Evolutionary conservation across 1,140 invertebrate species (phyloP).

Genomic region (Belonocnema kinseyi): DNA sequence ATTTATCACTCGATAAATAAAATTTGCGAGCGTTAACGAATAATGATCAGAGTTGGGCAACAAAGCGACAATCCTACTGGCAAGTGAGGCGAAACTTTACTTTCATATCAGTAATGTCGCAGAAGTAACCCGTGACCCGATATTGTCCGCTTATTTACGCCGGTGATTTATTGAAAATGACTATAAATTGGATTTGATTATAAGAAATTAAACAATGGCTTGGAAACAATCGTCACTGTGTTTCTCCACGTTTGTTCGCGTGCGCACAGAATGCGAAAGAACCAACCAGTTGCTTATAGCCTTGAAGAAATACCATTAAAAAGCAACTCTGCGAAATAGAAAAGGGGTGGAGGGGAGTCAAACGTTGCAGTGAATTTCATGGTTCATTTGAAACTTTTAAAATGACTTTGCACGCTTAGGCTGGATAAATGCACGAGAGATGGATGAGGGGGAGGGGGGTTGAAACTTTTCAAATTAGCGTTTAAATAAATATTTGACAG

Average conservation of each 20-base stretch:
- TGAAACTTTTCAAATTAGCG: constrained; percentile 57
- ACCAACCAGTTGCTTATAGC: constrained; percentile 42
- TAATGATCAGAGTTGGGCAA: neutral
- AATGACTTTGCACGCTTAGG: constrained; percentile 42
- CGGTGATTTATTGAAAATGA: constrained; percentile 32
- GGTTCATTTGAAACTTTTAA: constrained; percentile 65
- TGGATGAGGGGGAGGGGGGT: constrained; percentile 32
- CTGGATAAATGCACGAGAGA: constrained; percentile 39
- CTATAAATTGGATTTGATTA: constrained; percentile 44
- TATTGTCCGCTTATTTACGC: constrained; percentile 19
- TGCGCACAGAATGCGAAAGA: constrained; percentile 38
- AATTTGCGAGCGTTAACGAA: neutral
- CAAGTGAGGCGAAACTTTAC: constrained; percentile 22
- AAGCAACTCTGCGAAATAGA: constrained; percentile 32
- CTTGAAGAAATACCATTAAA: constrained; percentile 53
- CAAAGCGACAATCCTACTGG: constrained; percentile 10
- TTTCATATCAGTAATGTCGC: constrained; percentile 27
- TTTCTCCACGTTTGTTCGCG: constrained; percentile 45
- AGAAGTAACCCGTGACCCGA: constrained; percentile 18
- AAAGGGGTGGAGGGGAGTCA: constrained; percentile 43
- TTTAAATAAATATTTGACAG: constrained; percentile 58
- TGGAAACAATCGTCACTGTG: constrained; percentile 40
- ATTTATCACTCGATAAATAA: constrained; percentile 6
- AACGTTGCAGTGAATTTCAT: constrained; percentile 59
- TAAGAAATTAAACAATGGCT: constrained; percentile 46